Conservation (phyloP, 2,888 invertebrate species). For the Prenolepis imparis region DNA sequence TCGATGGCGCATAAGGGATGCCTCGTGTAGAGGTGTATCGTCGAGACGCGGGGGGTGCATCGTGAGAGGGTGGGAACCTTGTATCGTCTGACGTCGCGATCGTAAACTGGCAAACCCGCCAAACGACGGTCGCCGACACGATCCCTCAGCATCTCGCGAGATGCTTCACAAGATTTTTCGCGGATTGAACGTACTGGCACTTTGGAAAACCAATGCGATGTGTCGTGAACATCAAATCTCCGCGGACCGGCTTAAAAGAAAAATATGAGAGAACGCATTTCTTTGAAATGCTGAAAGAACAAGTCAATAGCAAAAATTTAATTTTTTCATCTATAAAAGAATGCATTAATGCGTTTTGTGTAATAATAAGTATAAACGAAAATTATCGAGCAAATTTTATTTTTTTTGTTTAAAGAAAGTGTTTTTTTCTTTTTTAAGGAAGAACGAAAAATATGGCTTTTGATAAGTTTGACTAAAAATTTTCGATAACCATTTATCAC, state of each 20-base stretch:
- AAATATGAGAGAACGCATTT: neutral
- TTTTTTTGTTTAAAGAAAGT: neutral
- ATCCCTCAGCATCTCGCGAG: conserved; percentile 28
- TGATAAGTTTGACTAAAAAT: conserved; percentile 13
- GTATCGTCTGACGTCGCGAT: conserved; percentile 51
- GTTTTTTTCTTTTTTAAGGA: too few species aligned
- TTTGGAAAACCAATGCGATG: neutral
- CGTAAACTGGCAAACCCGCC: conserved; percentile 50
- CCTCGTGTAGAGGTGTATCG: conserved; percentile 36
- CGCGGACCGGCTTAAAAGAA: neutral
- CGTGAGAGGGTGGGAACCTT: conserved; percentile 11
- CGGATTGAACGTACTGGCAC: conserved; percentile 13
- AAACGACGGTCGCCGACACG: conserved; percentile 50
- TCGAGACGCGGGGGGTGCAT: neutral
- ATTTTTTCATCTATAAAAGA: neutral
- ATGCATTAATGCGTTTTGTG: neutral
- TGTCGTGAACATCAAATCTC: neutral
- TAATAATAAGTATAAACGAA: neutral
- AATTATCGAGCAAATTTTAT: neutral
- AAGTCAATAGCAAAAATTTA: neutral
- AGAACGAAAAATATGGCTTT: neutral
- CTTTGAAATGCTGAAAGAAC: neutral
- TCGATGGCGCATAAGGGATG: conserved; percentile 73
- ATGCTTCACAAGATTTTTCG: conserved; percentile 31
- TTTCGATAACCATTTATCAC: conserved; percentile 32